Evolutionary conservation across 2,113 vertebrate species (phyloP), one percentile per base, ranked within the genome.

Genomic region (Acrocephalus kingi): DNA sequence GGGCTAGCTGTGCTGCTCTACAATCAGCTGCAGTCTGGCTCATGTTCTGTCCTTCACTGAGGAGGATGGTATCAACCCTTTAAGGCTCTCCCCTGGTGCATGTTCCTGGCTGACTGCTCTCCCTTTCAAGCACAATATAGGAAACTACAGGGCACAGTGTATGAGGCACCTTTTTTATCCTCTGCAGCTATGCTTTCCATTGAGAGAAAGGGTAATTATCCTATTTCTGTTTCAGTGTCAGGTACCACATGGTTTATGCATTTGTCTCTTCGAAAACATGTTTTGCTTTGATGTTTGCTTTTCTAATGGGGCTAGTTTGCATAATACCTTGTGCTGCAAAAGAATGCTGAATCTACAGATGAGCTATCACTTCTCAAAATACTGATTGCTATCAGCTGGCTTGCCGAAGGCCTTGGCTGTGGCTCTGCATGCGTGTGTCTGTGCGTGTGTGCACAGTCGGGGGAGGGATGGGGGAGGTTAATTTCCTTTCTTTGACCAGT

Each of bases 271-370:
- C 23, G 52, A 88, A 96, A 96, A 96, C 94, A 93, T 94, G 85
- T 93, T 97, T 90, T 88, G 71, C 93, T 95, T 94, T 96, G 95
- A 94, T 97, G 85, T 96, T 96, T 97, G 89, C 94, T 96, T 95
- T 97, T 87, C 94, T 95, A 96, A 96, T 96, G 75, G 89, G 75
- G 54, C 62, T 97, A 86, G 87, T 96, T 94, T 97, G 95, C 95
- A 96, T 95, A 95, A 93, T 93, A 95, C 84, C 89, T 97, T 95
- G 71, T 97, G 83, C 95, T 93, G 90, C 84, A 97, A 91, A 91
- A 94, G 95, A 96, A 96, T 96, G 95, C 94, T 95, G 96, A 97
- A 93, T 95, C 85, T 96, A 96, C 94, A 97, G 95, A 97, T 97
- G 92, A 97, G 91, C 87, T 95, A 97, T 97, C 93, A 94, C 93